Percentiles rank a stretch among this genome's conserved stretches.
These are phyloP conservation scores for Rhabdomys pumilio DNA, from an alignment of 2,797 vertebrate species.

Conservation along the genomic window DNA sequence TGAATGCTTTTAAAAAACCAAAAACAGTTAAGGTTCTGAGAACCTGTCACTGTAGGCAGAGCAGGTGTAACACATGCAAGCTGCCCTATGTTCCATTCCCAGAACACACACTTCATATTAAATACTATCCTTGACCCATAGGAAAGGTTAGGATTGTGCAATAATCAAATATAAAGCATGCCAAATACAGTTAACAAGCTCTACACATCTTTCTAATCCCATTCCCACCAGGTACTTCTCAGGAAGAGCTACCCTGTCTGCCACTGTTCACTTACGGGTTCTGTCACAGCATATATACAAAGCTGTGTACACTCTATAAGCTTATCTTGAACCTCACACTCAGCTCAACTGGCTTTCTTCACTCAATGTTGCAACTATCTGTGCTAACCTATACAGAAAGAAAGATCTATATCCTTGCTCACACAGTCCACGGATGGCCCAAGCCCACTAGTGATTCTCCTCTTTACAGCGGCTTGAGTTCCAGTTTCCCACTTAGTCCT, in stretches of 20 bases:
- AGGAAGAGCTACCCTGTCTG: neutral
- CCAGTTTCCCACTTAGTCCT: neutral
- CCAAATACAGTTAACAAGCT: neutral
- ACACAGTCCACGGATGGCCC: neutral
- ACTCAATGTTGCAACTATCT: neutral
- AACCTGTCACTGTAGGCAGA: neutral
- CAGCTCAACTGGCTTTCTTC: neutral
- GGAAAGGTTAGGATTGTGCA: neutral
- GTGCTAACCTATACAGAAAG: neutral
- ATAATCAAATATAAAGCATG: constrained; percentile 10
- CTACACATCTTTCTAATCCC: neutral
- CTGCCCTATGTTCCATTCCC: neutral
- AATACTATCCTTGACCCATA: neutral
- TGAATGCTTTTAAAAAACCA: neutral
- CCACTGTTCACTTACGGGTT: neutral
- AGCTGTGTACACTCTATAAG: constrained; percentile 28
- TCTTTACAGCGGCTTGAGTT: neutral
- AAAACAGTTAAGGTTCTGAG: neutral
- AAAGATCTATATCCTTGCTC: neutral
- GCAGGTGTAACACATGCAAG: neutral
- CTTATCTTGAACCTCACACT: neutral
- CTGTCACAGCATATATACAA: neutral
- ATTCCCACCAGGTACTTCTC: constrained; percentile 15
- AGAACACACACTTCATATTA: neutral
- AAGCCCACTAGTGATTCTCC: neutral